phyloP scores from a whole-genome alignment of 1,140 invertebrate species.

The Asobara japonica region DNA sequence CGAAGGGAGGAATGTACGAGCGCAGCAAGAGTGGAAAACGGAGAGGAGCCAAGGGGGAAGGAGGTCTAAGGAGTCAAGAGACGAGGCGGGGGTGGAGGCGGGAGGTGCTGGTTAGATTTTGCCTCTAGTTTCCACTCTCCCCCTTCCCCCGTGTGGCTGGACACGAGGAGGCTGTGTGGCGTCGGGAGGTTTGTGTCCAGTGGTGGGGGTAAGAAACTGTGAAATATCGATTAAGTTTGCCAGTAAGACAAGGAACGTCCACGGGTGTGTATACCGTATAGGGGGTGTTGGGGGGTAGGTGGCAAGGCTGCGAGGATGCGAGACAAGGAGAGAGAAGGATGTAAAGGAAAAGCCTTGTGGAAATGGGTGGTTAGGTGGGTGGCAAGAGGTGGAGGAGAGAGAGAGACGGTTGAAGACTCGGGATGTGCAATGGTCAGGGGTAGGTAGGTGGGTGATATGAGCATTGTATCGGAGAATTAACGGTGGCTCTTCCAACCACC shows the following conservation, averaged over 20 bases:
- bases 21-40: background rate
- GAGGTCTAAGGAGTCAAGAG: background rate
- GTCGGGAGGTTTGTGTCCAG: conserved; percentile 9
- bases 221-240: conserved; percentile 69
- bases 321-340: conserved; percentile 14
- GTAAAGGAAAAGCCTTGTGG: conserved; percentile 29
- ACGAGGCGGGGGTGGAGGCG: conserved; percentile 44
- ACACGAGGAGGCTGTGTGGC: conserved; percentile 51
- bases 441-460: conserved; percentile 64
- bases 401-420: conserved; percentile 25
- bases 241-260: conserved; percentile 68
- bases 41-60: background rate
- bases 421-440: conserved; percentile 51
- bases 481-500: conserved; percentile 48
- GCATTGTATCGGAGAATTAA: conserved; percentile 69
- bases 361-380: conserved; percentile 29
- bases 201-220: conserved; percentile 67
- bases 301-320: too few relatives aligned
- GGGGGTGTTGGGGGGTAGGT: background rate
- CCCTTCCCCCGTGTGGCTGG: conserved; percentile 59
- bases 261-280: conserved; percentile 41
- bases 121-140: conserved; percentile 17
- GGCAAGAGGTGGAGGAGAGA: background rate
- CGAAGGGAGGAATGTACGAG: conserved; percentile 30
- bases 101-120: conserved; percentile 44